Evolutionary conservation across 2,888 invertebrate species (phyloP).

Genomic region (Ischnura elegans): DNA sequence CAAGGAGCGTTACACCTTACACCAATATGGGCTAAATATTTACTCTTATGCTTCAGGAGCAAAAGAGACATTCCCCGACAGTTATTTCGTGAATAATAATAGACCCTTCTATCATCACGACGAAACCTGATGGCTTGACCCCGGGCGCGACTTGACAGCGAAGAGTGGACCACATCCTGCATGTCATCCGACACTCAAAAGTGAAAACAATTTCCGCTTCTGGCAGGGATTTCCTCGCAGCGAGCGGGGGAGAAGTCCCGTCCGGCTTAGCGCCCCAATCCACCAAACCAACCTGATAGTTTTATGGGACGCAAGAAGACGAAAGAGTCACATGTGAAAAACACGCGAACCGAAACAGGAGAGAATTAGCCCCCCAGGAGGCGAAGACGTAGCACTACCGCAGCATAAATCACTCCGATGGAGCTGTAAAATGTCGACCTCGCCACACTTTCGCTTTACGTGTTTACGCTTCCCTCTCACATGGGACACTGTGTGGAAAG

Average conservation of each 20-base stretch:
- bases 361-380: background rate
- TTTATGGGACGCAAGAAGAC: background rate
- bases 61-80: too few species aligned
- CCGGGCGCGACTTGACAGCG: background rate
- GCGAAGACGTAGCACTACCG: background rate
- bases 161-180: background rate
- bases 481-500: background rate
- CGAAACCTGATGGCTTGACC: background rate
- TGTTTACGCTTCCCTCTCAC: background rate
- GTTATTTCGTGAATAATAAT: background rate
- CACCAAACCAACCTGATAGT: background rate
- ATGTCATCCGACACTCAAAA: background rate
- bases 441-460: constrained; percentile 6
- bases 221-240: background rate
- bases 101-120: background rate
- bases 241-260: background rate
- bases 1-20: too few species aligned
- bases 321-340: background rate
- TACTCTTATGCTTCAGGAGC: too few species aligned
- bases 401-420: constrained; percentile 14
- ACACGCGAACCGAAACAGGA: background rate
- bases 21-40: too few species aligned
- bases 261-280: background rate
- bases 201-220: background rate
- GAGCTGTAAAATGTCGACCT: background rate